A percentile compares a stretch with the other conserved stretches of the same genome.
phyloP scores from a whole-genome alignment of 2,888 invertebrate species.

The Brachyptera putata region DNA sequence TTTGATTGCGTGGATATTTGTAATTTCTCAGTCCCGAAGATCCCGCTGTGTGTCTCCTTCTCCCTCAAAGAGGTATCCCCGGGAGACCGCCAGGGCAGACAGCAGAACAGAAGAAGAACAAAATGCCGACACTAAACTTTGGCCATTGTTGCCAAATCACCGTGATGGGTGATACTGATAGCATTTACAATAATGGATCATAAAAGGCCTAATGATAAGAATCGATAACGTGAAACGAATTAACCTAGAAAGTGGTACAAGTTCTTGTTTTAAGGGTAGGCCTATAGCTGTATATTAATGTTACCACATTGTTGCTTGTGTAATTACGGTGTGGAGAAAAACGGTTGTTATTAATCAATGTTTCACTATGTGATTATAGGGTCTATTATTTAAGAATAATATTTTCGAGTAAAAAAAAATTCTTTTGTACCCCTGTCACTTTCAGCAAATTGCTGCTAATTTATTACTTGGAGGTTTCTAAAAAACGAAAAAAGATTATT shows the following conservation, averaged over 20 bases:
- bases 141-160: slow-evolving; percentile 20
- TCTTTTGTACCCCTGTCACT: slow-evolving; percentile 17
- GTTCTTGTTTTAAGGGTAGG: no score
- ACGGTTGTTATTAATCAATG: background rate
- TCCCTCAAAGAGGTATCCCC: slow-evolving; percentile 25
- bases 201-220: no score
- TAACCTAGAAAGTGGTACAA: no score
- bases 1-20: slow-evolving; percentile 27
- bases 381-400: slow-evolving; percentile 12
- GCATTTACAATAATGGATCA: no score
- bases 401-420: slow-evolving; percentile 6
- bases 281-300: no score
- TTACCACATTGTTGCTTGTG: no score
- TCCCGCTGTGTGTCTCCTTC: slow-evolving; percentile 27
- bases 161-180: background rate
- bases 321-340: no score
- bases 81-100: slow-evolving; percentile 5
- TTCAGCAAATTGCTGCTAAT: slow-evolving; percentile 16
- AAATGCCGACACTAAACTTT: background rate
- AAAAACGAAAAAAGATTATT: no score
- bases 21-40: slow-evolving; percentile 20
- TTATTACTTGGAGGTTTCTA: no score
- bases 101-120: slow-evolving; percentile 18
- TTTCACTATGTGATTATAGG: slow-evolving; percentile 2
- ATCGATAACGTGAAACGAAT: no score